Conservation (phyloP, 1,140 invertebrate species). For the Drosophila murphyi region DNA sequence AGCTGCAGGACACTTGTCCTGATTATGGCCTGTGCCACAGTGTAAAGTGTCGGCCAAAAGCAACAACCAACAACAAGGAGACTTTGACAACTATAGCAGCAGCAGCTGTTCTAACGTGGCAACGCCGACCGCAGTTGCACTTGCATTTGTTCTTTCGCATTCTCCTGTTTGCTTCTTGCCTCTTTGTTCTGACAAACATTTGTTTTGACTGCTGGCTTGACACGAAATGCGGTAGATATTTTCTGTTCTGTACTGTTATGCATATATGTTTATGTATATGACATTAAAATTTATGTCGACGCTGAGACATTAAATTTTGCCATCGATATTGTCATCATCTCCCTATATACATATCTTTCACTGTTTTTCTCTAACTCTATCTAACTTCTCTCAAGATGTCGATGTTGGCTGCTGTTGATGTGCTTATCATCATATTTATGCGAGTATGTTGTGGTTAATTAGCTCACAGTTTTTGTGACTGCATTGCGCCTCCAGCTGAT, state of each 20-base stretch:
- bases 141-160: constrained; percentile 28
- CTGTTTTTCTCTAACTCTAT: neutral
- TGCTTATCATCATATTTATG: constrained; percentile 67
- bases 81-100: constrained; percentile 39
- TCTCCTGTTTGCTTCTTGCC: constrained; percentile 5
- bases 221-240: constrained; percentile 19
- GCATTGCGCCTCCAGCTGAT: constrained; percentile 8
- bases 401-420: constrained; percentile 54
- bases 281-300: constrained; percentile 69
- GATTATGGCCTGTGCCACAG: constrained; percentile 66
- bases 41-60: constrained; percentile 46
- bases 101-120: constrained; percentile 48
- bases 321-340: constrained; percentile 44
- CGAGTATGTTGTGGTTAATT: constrained; percentile 55
- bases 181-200: constrained; percentile 63
- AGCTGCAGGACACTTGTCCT: constrained; percentile 77
- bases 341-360: neutral
- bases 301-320: constrained; percentile 52
- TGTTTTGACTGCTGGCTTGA: constrained; percentile 62
- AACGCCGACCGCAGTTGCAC: constrained; percentile 57
- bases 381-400: constrained; percentile 29
- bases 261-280: constrained; percentile 10
- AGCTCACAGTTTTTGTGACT: constrained; percentile 50
- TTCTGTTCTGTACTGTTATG: neutral
- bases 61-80: constrained; percentile 49